Evolutionary conservation across 2,888 invertebrate genomes (phyloP), one percentile per base, ranked within the genome.

Genomic region (Cephonodes hylas): DNA sequence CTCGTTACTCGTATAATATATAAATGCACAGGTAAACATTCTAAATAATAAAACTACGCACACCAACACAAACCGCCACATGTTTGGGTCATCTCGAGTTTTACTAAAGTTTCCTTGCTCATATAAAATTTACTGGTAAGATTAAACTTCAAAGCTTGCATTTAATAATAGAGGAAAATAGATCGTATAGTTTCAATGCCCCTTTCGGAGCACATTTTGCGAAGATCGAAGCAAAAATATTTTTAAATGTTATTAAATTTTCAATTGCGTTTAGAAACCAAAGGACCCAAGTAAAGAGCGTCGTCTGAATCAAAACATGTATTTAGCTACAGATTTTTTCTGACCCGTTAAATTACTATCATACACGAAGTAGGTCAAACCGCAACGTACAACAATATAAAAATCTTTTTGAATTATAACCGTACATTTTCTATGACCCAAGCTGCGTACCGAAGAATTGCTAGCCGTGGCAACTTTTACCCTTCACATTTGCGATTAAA

Each of bases 1-100:
- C 78, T 84, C 80, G 79, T 86, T 84, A 81, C 69, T 66, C 63
- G 69, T 69, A 71, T 73, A 72, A 70, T 73, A 69, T 73, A 69
- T 74, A 75, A 72, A 75, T 69, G 69, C 67, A 58, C 18, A 60
- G 64, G 53, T 63, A 65, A 59, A 62, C 65, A 66, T 64, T 68
- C 68, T 73, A 72, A 76, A 78, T 76, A 77, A 79, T 73, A 76
- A 74, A 77, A 73, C 71, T 59, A 66, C 44, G 38, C 22, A 44
- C 57, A 44, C 46, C 34, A 68, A 70, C 66, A 68, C 67, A 72
- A 65, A 64, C 64, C 38, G 57, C 45, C 53, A 53, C 27, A 31
- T 31, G 53, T 56, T 27, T 25, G 58, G 44, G 56, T 53, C 59
- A 59, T 58, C 42, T 42, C 22, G 20, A 27, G 27, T 10, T 56